phyloP scores from a whole-genome alignment of 2,888 invertebrate species.

The Schrankia costaestrigalis region DNA sequence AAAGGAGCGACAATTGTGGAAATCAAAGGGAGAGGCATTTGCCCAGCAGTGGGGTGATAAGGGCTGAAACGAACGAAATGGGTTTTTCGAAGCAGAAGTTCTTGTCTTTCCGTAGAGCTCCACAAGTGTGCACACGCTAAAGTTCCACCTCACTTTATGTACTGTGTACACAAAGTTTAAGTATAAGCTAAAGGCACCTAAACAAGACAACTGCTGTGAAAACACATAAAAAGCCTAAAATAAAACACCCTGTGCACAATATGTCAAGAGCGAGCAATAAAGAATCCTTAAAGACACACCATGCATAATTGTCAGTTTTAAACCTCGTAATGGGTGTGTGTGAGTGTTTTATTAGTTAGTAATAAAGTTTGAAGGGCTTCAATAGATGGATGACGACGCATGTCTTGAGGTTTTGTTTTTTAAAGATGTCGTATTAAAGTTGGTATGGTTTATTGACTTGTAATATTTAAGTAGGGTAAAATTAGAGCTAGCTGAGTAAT shows the following conservation, averaged over 20 bases:
- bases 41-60: too few relatives aligned
- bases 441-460: too few relatives aligned
- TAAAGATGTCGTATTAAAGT: too few relatives aligned
- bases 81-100: too few relatives aligned
- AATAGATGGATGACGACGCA: constrained; percentile 15
- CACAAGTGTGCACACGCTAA: too few relatives aligned
- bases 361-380: constrained; percentile 30
- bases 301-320: constrained; percentile 63
- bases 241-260: constrained; percentile 49
- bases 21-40: too few relatives aligned
- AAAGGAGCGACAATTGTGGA: too few relatives aligned
- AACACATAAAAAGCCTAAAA: constrained; percentile 64
- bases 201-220: constrained; percentile 52
- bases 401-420: too few relatives aligned
- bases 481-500: too few relatives aligned
- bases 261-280: constrained; percentile 59
- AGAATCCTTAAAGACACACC: constrained; percentile 56
- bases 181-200: constrained; percentile 16
- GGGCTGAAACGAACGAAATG: too few relatives aligned
- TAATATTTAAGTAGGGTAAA: too few relatives aligned
- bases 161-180: neutral
- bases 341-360: constrained; percentile 49
- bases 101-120: too few relatives aligned
- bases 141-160: neutral
- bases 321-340: constrained; percentile 53